Evolutionary conservation across 2,797 vertebrate genomes (phyloP).

Genomic region (Premnoplex brunnescens): DNA sequence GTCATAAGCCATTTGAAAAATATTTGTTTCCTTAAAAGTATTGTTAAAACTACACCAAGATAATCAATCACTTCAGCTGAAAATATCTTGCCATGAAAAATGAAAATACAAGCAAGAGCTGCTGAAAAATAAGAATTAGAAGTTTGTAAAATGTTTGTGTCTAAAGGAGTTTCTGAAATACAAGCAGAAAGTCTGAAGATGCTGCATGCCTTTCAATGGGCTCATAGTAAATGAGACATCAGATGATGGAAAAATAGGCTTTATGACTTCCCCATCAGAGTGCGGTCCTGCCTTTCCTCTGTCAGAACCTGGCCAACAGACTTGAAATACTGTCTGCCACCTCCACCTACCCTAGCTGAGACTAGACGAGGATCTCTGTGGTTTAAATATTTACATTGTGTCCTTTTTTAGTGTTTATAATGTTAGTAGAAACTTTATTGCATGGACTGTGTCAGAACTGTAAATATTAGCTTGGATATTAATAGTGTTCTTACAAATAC

Average conservation of each 20-base stretch:
- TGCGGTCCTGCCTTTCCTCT: neutral
- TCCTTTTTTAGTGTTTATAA: neutral
- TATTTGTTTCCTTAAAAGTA: neutral
- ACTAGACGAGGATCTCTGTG: neutral
- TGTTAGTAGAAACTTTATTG: neutral
- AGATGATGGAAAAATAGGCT: neutral
- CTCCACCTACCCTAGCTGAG: neutral
- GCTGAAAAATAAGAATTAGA: neutral
- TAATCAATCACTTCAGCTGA: neutral
- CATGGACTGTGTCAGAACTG: neutral
- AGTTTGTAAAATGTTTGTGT: neutral
- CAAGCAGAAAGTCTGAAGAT: neutral
- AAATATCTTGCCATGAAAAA: neutral
- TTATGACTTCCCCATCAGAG: neutral
- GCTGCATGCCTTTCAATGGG: neutral
- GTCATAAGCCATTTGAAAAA: neutral
- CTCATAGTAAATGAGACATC: neutral
- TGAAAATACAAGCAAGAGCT: neutral
- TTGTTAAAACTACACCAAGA: neutral
- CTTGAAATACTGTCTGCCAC: neutral
- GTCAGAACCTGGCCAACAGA: neutral
- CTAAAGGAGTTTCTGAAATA: neutral
- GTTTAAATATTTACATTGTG: slow-evolving; percentile 47
- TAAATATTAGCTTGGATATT: slow-evolving; percentile 60
- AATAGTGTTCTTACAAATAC: slow-evolving; percentile 13